Conservation (phyloP, 2,888 invertebrate species). For the Meloe dianella region DNA sequence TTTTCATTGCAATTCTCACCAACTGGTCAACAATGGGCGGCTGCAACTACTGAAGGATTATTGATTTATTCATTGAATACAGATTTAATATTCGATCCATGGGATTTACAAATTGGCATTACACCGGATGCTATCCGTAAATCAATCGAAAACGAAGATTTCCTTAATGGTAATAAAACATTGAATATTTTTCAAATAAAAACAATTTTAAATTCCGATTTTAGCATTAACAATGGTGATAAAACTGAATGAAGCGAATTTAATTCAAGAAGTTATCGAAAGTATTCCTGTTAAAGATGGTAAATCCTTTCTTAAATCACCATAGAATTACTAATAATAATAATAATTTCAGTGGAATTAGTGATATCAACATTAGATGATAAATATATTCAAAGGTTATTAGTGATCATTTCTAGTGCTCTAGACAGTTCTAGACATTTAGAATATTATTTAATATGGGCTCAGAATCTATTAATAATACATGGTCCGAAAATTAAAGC, state of each 20-base stretch:
- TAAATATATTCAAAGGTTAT: slow-evolving; percentile 75
- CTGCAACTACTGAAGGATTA: slow-evolving; percentile 94
- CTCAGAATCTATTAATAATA: slow-evolving; percentile 69
- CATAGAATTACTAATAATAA: slow-evolving; percentile 16
- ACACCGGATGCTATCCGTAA: slow-evolving; percentile 76
- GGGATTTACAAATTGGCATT: slow-evolving; percentile 82
- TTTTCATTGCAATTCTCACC: slow-evolving; percentile 90
- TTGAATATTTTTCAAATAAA: slow-evolving; percentile 15
- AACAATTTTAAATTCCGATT: slow-evolving; percentile 35
- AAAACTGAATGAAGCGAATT: slow-evolving; percentile 78
- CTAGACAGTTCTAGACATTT: slow-evolving; percentile 82
- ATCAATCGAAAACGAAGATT: slow-evolving; percentile 66
- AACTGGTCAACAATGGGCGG: slow-evolving; percentile 90
- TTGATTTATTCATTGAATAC: slow-evolving; percentile 83
- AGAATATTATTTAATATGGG: slow-evolving; percentile 88
- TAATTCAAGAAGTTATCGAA: slow-evolving; percentile 84
- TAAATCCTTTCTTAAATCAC: slow-evolving; percentile 66
- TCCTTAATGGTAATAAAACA: slow-evolving; percentile 63
- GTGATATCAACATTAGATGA: slow-evolving; percentile 73
- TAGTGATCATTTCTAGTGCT: slow-evolving; percentile 73
- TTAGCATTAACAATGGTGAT: slow-evolving; percentile 83
- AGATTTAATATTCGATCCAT: slow-evolving; percentile 90
- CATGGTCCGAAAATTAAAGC: slow-evolving; percentile 66
- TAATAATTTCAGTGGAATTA: slow-evolving; percentile 73
- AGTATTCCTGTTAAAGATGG: slow-evolving; percentile 76